Conservation (phyloP, 2,797 vertebrate genomes). For the Manis crassicaudata region DNA sequence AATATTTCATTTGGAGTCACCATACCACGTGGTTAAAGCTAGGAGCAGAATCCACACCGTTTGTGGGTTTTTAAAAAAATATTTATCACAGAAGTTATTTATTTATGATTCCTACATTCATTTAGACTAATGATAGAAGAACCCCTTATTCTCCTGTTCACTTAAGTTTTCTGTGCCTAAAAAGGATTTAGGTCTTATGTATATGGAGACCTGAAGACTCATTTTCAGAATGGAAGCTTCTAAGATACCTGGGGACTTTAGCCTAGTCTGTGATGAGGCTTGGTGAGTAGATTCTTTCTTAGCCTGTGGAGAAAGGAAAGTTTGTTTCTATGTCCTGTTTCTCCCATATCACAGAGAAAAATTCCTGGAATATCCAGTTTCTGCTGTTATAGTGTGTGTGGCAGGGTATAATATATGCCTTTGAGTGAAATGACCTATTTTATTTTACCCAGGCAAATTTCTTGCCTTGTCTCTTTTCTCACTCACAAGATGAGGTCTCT, state of each 20-base stretch:
- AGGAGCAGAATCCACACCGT: conserved; percentile 32
- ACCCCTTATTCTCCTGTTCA: conserved; percentile 18
- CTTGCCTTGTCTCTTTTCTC: conserved; percentile 54
- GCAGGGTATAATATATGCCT: neutral
- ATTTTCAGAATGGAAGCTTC: conserved; percentile 45
- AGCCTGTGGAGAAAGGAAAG: conserved; percentile 29
- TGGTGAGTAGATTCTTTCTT: conserved; percentile 25
- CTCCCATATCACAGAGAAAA: neutral
- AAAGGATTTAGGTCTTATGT: conserved; percentile 52
- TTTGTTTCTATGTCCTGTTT: conserved; percentile 36
- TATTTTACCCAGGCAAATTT: conserved; percentile 44
- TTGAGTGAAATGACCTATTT: conserved; percentile 61
- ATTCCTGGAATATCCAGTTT: conserved; percentile 32
- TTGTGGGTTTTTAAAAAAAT: neutral
- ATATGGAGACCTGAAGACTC: neutral
- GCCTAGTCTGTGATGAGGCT: neutral
- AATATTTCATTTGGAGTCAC: neutral
- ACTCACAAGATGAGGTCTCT: conserved; percentile 12
- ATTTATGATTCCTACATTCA: neutral
- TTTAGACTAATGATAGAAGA: conserved; percentile 14
- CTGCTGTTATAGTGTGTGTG: conserved; percentile 10
- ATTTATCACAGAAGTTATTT: neutral
- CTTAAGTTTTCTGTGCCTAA: conserved; percentile 39
- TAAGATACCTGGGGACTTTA: neutral
- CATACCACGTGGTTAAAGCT: conserved; percentile 14